Percentiles rank a stretch among this genome's conserved stretches.
phyloP scores from a whole-genome alignment of 2,888 invertebrate genomes.

The Eulithis testata region DNA sequence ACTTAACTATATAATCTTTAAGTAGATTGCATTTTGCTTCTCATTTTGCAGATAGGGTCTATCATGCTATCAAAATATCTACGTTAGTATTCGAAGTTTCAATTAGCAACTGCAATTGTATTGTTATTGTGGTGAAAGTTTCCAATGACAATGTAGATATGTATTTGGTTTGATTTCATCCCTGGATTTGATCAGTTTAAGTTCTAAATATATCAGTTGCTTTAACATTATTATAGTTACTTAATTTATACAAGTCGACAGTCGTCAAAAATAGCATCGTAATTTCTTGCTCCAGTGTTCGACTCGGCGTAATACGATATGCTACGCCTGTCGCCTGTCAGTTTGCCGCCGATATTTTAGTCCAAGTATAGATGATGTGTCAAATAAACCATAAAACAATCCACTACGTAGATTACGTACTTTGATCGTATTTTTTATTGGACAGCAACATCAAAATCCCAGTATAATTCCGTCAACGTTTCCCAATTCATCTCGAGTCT shows the following conservation, averaged over 20 bases:
- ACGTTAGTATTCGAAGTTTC: neutral
- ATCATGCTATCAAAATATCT: neutral
- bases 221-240: too few relatives aligned
- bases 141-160: neutral
- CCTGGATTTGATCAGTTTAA: constrained; percentile 19
- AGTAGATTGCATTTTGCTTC: neutral
- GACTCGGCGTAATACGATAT: constrained; percentile 67
- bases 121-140: constrained; percentile 17
- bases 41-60: too few relatives aligned
- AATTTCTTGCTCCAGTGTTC: constrained; percentile 66
- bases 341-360: constrained; percentile 74
- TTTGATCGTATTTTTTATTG: constrained; percentile 47
- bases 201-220: too few relatives aligned
- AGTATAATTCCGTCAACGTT: constrained; percentile 46
- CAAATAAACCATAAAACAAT: constrained; percentile 68
- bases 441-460: constrained; percentile 40
- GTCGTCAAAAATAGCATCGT: constrained; percentile 56
- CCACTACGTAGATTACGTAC: constrained; percentile 21
- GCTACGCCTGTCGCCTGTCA: constrained; percentile 68
- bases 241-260: constrained; percentile 51
- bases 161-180: constrained; percentile 37
- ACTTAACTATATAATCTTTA: too few relatives aligned
- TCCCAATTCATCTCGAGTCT: constrained; percentile 47
- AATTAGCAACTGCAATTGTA: constrained; percentile 2
- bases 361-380: constrained; percentile 63